Base-by-base conservation (phyloP, 2,888 invertebrate genomes). In the Cryptocephalus primarius region DNA sequence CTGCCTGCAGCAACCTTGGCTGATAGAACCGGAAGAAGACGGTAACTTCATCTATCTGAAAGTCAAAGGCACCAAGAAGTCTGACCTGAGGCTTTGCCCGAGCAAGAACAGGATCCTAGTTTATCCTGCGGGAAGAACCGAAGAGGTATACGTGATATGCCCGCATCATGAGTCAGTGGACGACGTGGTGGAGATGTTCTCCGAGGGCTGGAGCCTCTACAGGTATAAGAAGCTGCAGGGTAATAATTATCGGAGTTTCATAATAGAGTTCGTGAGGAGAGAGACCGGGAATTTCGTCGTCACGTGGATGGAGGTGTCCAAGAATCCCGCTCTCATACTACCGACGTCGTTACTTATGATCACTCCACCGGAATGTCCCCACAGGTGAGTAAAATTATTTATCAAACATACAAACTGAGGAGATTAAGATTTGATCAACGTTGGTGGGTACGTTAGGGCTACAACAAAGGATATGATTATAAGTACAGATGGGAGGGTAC, bases 231-330 rank as follows among this genome's bases (percentile, higher is more conserved):
- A 66, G 77, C 79, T 62, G 12, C 65, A 67, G 48, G 59, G 61
- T 39, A 63, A 59, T 45, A 62, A 67, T 56, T 79, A 83, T 8
- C 71, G 82, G 50, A 85, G 84, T 63, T 84, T 83, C 57, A 80
- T 85, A 40, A 78, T 87, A 42, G 85, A 86, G 66, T 85, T 86
- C 64, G 66, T 85, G 33, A 84, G 84, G 62, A 76, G 79, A 42
- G 85, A 86, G 61, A 77, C 79, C 11, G 85, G 85, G 1, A 80
- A 78, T 64, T 86, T 86, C 66, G 77, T 78, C 36, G 81, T 87
- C 42, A 82, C 82, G 56, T 87, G 86, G 86, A 83, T 86, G 71
- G 85, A 86, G 58, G 78, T 86, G 32, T 83, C 83, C 51, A 86
- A 80, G 62, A 78, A 80, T 60, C 77, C 79, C 61, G 78, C 71